Percentiles rank a stretch among this genome's conserved stretches.
Evolutionary conservation across 2,797 vertebrate genomes (phyloP).

Genomic region (Siniperca scherzeri): DNA sequence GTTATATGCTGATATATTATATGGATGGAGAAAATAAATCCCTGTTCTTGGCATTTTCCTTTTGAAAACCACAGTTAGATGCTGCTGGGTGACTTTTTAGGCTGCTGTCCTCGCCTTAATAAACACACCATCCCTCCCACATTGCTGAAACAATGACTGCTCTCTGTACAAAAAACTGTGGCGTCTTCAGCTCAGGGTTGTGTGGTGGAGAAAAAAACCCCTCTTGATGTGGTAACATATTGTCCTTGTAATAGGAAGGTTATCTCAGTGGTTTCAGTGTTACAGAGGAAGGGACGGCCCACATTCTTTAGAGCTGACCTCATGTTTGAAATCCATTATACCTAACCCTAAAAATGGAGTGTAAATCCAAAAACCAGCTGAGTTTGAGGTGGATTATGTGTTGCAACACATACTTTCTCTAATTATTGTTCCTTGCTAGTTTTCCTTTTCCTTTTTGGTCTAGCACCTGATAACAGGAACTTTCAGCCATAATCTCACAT

Average conservation of each 20-base stretch:
- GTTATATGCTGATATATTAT: background rate
- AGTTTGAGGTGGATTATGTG: slow-evolving; percentile 5
- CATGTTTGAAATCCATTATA: slow-evolving; percentile 53
- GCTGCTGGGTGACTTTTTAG: background rate
- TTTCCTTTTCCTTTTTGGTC: background rate
- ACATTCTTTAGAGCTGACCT: slow-evolving; percentile 77
- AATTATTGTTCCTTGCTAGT: background rate
- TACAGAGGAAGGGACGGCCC: slow-evolving; percentile 66
- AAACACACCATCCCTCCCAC: slow-evolving; percentile 58
- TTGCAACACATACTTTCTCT: background rate
- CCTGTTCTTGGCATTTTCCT: background rate
- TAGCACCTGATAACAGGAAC: background rate
- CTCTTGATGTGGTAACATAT: slow-evolving; percentile 55
- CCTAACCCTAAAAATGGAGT: slow-evolving; percentile 13
- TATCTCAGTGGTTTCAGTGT: slow-evolving; percentile 65
- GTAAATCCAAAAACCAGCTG: slow-evolving; percentile 6
- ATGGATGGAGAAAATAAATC: background rate
- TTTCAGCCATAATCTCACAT: background rate
- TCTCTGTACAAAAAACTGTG: slow-evolving; percentile 51
- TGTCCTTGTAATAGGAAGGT: slow-evolving; percentile 65
- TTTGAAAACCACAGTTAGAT: background rate
- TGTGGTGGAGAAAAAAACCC: slow-evolving; percentile 4
- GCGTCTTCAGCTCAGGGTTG: slow-evolving; percentile 48
- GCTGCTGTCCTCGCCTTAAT: slow-evolving; percentile 30
- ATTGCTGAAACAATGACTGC: slow-evolving; percentile 69